Conservation (phyloP, 2,888 invertebrate species). For the Acronicta aceris region DNA sequence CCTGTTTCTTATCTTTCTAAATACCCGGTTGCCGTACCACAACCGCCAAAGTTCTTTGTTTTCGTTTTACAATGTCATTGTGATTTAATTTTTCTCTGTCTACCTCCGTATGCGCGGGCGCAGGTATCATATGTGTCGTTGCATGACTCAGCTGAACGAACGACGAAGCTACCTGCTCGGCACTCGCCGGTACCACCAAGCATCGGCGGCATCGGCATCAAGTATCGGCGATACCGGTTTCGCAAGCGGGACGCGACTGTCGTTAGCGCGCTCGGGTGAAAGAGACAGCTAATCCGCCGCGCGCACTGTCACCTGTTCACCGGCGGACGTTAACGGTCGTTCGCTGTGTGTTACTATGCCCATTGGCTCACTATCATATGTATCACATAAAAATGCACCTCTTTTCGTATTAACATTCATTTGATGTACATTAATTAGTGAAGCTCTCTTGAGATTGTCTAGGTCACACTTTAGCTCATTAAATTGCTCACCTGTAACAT, state of each 20-base stretch:
- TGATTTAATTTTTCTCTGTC: neutral
- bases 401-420: neutral
- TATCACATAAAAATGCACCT: neutral
- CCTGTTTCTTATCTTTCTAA: neutral
- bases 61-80: neutral
- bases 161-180: neutral
- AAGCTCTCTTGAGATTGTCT: neutral
- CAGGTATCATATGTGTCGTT: neutral
- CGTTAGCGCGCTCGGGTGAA: neutral
- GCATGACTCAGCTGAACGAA: neutral
- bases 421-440: neutral
- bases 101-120: neutral
- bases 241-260: neutral
- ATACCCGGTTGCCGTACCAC: neutral
- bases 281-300: neutral
- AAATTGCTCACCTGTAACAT: no score
- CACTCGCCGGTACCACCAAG: neutral
- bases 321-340: neutral
- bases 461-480: neutral
- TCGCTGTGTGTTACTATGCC: constrained; percentile 1
- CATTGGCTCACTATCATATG: neutral
- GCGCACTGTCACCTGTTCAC: neutral
- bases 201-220: no score
- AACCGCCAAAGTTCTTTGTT: neutral
- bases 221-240: neutral